phyloP scores from a whole-genome alignment of 1,140 invertebrate species.

The Drosophila nannoptera region DNA sequence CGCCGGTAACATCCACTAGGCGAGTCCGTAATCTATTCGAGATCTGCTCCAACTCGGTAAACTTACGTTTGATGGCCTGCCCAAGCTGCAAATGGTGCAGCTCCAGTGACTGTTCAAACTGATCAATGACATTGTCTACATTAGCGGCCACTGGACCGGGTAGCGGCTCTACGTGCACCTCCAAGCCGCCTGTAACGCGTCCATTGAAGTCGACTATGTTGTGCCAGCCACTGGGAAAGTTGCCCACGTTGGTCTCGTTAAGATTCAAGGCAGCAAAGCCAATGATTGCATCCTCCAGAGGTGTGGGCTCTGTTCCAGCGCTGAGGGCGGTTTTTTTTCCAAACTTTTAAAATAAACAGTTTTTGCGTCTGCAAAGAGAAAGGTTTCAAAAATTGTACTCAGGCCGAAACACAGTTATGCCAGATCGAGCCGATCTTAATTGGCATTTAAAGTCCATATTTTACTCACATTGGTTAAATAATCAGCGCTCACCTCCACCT shows the following conservation, averaged over 20 bases:
- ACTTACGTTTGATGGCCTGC: constrained; percentile 81
- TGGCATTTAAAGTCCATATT: neutral
- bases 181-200: constrained; percentile 82
- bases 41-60: constrained; percentile 83
- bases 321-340: constrained; percentile 80
- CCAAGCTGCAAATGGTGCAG: constrained; percentile 72
- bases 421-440: neutral
- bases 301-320: constrained; percentile 74
- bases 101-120: constrained; percentile 63
- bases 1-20: constrained; percentile 81
- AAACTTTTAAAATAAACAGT: constrained; percentile 82
- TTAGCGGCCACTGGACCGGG: neutral
- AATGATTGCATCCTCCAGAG: constrained; percentile 81
- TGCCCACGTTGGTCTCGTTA: constrained; percentile 79
- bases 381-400: neutral
- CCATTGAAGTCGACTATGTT: constrained; percentile 83
- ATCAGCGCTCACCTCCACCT: constrained; percentile 80
- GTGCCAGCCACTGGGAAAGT: constrained; percentile 82
- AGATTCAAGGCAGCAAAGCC: constrained; percentile 83
- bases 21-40: constrained; percentile 81
- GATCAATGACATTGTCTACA: constrained; percentile 61
- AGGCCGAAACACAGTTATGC: neutral
- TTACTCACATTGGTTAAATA: constrained; percentile 81
- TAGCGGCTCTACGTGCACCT: constrained; percentile 78
- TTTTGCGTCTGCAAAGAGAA: constrained; percentile 80